A percentile compares a stretch with the other conserved stretches of the same genome.
Evolutionary conservation across 2,888 invertebrate species (phyloP).

Genomic region (Eudemis profundana): DNA sequence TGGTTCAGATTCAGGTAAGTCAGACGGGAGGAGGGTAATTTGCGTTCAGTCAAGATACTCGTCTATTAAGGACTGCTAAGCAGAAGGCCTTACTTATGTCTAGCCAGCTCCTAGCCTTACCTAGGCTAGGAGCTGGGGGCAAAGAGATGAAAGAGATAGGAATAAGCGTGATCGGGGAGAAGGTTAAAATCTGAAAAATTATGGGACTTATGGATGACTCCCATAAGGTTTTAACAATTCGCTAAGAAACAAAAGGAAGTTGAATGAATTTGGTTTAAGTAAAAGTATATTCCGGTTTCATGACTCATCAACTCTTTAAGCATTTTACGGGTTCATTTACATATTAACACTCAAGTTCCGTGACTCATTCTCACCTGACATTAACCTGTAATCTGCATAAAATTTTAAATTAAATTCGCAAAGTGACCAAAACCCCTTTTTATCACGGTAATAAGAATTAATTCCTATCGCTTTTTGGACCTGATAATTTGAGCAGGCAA

Average conservation of each 20-base stretch:
- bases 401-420: neutral
- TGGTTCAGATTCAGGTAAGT: no score
- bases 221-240: no score
- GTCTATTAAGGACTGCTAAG: no score
- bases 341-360: neutral
- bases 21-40: no score
- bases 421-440: neutral
- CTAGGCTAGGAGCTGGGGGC: no score
- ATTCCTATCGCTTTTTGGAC: neutral
- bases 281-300: neutral
- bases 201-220: no score
- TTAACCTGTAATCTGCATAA: conserved; percentile 10
- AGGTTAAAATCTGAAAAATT: no score
- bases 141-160: no score
- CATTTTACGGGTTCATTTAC: conserved; percentile 26
- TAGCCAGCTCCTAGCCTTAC: no score
- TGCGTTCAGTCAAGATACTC: no score
- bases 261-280: neutral
- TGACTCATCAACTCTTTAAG: conserved; percentile 6
- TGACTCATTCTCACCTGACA: conserved; percentile 5
- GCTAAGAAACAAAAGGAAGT: neutral
- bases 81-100: no score
- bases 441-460: neutral
- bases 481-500: neutral
- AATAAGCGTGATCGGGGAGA: no score